Percentiles rank a stretch among this genome's conserved stretches.
phyloP scores from a whole-genome alignment of 2,113 vertebrate species.

The Cynoglossus semilaevis region DNA sequence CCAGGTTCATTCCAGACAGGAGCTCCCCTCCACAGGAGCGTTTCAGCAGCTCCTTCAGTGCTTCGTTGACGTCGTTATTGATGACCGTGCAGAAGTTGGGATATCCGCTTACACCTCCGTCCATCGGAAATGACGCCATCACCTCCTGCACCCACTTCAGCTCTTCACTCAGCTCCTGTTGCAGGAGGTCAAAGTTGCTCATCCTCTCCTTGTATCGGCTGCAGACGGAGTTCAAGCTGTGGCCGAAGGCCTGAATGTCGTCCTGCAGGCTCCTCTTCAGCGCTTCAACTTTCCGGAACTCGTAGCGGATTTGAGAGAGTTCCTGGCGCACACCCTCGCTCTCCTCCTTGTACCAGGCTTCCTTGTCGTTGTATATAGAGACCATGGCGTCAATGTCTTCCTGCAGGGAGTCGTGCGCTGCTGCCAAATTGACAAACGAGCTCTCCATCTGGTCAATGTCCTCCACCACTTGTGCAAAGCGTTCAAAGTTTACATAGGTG shows the following conservation, averaged over 20 bases:
- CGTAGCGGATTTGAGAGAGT: conserved; percentile 77
- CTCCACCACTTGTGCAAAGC: conserved; percentile 85
- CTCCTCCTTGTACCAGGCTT: conserved; percentile 92
- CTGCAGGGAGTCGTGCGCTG: conserved; percentile 79
- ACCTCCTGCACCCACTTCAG: conserved; percentile 86
- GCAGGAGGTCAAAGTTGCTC: conserved; percentile 78
- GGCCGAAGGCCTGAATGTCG: conserved; percentile 73
- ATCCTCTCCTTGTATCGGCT: conserved; percentile 78
- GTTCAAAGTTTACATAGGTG: conserved; percentile 91
- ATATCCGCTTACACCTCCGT: conserved; percentile 45
- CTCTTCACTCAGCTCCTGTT: conserved; percentile 80
- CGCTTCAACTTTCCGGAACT: conserved; percentile 85
- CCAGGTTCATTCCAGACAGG: conserved; percentile 77
- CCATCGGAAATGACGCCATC: conserved; percentile 72
- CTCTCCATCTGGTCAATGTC: conserved; percentile 78
- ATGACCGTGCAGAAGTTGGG: conserved; percentile 69
- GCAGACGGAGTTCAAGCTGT: conserved; percentile 60
- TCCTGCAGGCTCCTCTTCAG: conserved; percentile 82
- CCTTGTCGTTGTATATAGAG: conserved; percentile 90
- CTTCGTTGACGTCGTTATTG: conserved; percentile 79
- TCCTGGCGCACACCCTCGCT: conserved; percentile 80
- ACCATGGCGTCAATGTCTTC: conserved; percentile 86
- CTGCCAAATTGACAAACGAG: conserved; percentile 64
- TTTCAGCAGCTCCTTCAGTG: conserved; percentile 81
- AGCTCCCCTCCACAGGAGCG: conserved; percentile 77